A percentile compares a stretch with the other conserved stretches of the same genome.
Evolutionary conservation across 2,797 vertebrate species (phyloP).

Genomic region (Sebastolobus alascanus): DNA sequence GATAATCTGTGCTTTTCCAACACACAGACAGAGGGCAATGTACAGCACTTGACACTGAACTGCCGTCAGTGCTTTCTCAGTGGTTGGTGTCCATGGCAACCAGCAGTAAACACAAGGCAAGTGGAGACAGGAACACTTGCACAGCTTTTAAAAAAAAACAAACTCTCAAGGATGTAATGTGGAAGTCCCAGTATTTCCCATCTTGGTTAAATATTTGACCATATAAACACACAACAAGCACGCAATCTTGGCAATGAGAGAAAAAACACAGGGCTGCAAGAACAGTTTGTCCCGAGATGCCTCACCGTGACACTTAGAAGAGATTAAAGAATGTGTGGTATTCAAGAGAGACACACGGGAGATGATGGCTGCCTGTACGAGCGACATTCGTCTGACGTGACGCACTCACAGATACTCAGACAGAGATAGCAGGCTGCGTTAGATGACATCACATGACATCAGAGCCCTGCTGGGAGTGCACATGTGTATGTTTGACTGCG

Average conservation of each 20-base stretch:
- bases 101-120: conserved; percentile 59
- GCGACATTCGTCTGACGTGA: conserved; percentile 48
- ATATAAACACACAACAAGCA: conserved; percentile 27
- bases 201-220: conserved; percentile 20
- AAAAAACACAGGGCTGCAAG: conserved; percentile 28
- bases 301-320: conserved; percentile 36
- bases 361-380: background rate
- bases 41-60: conserved; percentile 8
- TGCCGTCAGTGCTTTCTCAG: conserved; percentile 38
- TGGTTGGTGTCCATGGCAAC: conserved; percentile 64
- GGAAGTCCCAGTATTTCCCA: conserved; percentile 76
- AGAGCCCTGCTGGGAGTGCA: conserved; percentile 38
- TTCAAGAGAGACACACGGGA: conserved; percentile 13
- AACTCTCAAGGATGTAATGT: conserved; percentile 38
- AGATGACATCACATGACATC: conserved; percentile 33
- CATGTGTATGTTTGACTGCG: background rate
- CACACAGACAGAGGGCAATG: conserved; percentile 56
- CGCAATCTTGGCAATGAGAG: conserved; percentile 6
- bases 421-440: background rate
- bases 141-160: background rate
- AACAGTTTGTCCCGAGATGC: conserved; percentile 62
- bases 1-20: conserved; percentile 28
- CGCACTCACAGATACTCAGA: conserved; percentile 10
- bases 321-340: conserved; percentile 61
- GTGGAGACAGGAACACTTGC: conserved; percentile 32